A percentile compares a stretch with the other conserved stretches of the same genome.
Evolutionary conservation across 2,888 invertebrate species (phyloP).

Genomic region (Sylvicola fuscatus): DNA sequence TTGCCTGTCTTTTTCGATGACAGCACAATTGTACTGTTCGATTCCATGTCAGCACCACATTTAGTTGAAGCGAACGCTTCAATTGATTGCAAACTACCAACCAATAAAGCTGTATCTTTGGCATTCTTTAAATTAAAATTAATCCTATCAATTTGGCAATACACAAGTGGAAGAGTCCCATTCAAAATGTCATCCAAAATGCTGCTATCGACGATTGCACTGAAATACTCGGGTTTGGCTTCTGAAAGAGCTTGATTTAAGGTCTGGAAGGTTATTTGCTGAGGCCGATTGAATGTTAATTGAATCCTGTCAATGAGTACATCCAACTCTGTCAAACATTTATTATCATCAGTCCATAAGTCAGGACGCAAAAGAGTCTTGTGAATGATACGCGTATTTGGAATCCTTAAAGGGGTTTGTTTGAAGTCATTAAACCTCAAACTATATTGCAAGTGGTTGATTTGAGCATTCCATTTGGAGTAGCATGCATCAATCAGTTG

Average conservation of each 20-base stretch:
- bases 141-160: too few species aligned
- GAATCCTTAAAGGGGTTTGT: background rate
- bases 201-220: too few species aligned
- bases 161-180: too few species aligned
- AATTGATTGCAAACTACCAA: too few species aligned
- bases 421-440: background rate
- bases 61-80: too few species aligned
- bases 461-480: conserved; percentile 13
- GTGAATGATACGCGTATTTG: background rate
- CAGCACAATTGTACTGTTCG: too few species aligned
- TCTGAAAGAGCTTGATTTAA: too few species aligned
- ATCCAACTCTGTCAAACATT: background rate
- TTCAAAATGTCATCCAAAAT: too few species aligned
- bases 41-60: too few species aligned
- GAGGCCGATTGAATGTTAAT: conserved; percentile 2
- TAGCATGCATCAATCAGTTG: conserved; percentile 38
- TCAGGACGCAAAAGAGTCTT: conserved; percentile 13
- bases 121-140: too few species aligned
- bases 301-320: background rate
- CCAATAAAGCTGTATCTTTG: too few species aligned
- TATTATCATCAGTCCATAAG: conserved; percentile 10
- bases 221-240: too few species aligned
- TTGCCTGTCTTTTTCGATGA: background rate
- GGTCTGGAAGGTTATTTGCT: background rate
- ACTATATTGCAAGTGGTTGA: background rate